These are phyloP conservation scores for Glareola pratincola DNA, from an alignment of 2,113 vertebrate genomes.

Conservation along the genomic window DNA sequence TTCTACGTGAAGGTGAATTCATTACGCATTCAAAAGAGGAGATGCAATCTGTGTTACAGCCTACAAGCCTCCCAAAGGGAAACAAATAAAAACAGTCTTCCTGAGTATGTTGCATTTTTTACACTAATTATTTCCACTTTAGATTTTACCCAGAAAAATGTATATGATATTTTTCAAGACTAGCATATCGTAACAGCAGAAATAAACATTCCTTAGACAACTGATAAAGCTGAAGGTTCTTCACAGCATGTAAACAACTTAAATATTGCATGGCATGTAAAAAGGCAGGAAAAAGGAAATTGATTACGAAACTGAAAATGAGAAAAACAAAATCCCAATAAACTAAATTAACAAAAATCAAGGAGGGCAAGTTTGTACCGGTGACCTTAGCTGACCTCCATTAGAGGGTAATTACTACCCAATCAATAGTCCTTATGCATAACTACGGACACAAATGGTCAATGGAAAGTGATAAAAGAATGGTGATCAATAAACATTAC, in stretches of 20 bases:
- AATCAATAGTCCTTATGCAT: slow-evolving; percentile 68
- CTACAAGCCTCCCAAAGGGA: background rate
- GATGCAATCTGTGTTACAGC: background rate
- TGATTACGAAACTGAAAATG: slow-evolving; percentile 54
- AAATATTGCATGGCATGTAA: slow-evolving; percentile 26
- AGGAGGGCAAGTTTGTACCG: slow-evolving; percentile 31
- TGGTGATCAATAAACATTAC: slow-evolving; percentile 68
- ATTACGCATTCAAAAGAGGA: background rate
- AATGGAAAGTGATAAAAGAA: slow-evolving; percentile 66
- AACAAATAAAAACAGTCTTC: background rate
- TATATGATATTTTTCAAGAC: background rate
- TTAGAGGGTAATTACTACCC: slow-evolving; percentile 68
- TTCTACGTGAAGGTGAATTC: background rate
- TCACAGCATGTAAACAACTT: background rate
- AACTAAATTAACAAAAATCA: slow-evolving; percentile 73
- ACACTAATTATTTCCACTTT: background rate
- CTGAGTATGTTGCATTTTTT: background rate
- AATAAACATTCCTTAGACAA: background rate
- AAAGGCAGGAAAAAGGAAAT: slow-evolving; percentile 40
- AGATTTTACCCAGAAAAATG: background rate
- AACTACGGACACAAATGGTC: slow-evolving; percentile 63
- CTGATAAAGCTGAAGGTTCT: background rate
- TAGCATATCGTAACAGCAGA: accelerated
- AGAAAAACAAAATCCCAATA: slow-evolving; percentile 73
- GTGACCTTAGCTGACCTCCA: slow-evolving; percentile 66